These are phyloP conservation scores for Norana najaformis DNA, from an alignment of 2,888 invertebrate genomes.

Conservation along the genomic window DNA sequence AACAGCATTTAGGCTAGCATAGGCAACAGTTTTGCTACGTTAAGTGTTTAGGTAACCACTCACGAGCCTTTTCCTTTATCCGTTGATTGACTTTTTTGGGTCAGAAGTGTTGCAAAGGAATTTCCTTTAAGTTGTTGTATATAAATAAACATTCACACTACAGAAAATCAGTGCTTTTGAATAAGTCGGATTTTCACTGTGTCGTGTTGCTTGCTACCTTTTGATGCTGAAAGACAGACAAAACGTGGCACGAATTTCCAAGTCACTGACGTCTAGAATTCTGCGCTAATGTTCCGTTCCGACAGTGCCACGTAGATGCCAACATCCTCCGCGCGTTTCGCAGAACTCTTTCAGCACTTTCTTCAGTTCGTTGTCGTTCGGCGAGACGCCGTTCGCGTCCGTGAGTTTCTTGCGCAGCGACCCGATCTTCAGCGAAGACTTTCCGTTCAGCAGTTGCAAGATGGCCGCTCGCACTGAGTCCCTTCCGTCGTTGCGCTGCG, in stretches of 20 bases:
- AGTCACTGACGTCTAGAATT: background rate
- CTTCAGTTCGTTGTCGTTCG: constrained; percentile 37
- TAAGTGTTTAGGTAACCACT: no score
- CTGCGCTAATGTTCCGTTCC: background rate
- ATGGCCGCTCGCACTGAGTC: constrained; percentile 38
- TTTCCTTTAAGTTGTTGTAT: no score
- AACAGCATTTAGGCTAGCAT: no score
- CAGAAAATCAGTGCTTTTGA: no score
- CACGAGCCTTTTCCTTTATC: no score
- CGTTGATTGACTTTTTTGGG: no score
- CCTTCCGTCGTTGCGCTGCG: constrained; percentile 31
- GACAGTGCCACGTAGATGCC: constrained; percentile 37
- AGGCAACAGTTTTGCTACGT: no score
- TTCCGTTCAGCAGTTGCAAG: constrained; percentile 27
- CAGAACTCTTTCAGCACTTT: constrained; percentile 43
- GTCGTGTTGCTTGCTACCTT: background rate
- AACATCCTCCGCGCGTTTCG: constrained; percentile 32
- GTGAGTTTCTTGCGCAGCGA: constrained; percentile 33
- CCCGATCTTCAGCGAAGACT: background rate
- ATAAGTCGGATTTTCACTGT: no score
- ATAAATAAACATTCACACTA: no score
- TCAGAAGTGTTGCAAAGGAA: no score
- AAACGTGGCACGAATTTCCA: background rate
- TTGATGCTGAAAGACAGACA: background rate
- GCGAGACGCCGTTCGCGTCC: constrained; percentile 20